phyloP scores from a whole-genome alignment of 2,113 vertebrate species.

The Peromyscus californicus region DNA sequence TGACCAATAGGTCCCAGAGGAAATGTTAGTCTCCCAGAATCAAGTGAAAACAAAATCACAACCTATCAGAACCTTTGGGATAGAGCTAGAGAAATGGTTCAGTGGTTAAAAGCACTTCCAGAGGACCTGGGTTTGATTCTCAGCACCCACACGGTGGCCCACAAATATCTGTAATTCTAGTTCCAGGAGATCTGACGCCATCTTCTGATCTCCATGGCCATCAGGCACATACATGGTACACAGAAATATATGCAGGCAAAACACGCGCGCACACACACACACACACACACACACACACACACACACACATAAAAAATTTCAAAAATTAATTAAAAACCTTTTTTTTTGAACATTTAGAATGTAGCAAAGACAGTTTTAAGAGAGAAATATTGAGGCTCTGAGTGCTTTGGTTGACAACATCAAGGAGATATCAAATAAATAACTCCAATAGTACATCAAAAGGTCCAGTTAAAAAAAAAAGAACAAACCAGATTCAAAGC shows the following conservation, averaged over 20 bases:
- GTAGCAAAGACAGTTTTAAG: not conserved
- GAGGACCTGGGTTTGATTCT: not conserved
- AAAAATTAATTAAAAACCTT: not conserved
- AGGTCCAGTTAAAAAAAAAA: not conserved
- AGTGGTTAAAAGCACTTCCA: not conserved
- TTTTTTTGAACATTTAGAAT: not conserved
- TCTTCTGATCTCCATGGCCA: not conserved
- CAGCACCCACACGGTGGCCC: not conserved
- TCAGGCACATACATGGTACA: not conserved
- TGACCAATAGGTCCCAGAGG: not conserved
- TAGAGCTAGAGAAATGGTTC: not conserved
- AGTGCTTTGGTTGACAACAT: not conserved
- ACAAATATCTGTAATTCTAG: not conserved
- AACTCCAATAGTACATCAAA: not conserved
- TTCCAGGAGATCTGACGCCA: not conserved
- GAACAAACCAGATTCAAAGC: not conserved
- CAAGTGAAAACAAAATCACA: not conserved
- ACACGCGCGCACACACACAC: not conserved
- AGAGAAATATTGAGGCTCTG: not conserved
- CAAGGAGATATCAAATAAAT: not conserved
- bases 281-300: too few relatives aligned
- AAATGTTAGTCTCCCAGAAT: not conserved
- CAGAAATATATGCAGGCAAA: not conserved
- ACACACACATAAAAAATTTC: not conserved
- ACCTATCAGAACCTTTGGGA: not conserved